Percentiles rank a stretch among this genome's conserved stretches.
Evolutionary conservation across 2,888 invertebrate genomes (phyloP).

Genomic region (Lepidocyrtinus sp.): DNA sequence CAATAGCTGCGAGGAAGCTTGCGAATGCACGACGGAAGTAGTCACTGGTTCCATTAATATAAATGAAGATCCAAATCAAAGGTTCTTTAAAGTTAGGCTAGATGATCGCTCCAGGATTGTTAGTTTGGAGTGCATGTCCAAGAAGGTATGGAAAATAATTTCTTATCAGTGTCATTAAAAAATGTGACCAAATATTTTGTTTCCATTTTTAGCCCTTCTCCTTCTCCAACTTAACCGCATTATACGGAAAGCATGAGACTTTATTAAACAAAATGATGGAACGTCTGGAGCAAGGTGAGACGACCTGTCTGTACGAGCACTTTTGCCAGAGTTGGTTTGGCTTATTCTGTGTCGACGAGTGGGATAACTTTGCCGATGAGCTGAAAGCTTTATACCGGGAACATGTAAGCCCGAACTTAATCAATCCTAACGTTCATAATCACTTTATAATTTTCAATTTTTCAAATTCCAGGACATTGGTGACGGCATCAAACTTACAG

Average conservation of each 20-base stretch:
- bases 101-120: slow-evolving; percentile 56
- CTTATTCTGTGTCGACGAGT: slow-evolving; percentile 78
- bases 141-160: slow-evolving; percentile 31
- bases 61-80: slow-evolving; percentile 55
- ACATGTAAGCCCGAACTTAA: slow-evolving; percentile 45
- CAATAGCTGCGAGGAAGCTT: slow-evolving; percentile 43
- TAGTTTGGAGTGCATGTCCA: slow-evolving; percentile 75
- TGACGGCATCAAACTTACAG: slow-evolving; percentile 45
- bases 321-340: slow-evolving; percentile 80
- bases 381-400: slow-evolving; percentile 42
- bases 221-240: slow-evolving; percentile 76
- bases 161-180: not conserved
- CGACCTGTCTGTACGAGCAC: slow-evolving; percentile 79
- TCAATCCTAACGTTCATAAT: slow-evolving; percentile 2
- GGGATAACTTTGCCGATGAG: slow-evolving; percentile 72
- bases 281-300: slow-evolving; percentile 77
- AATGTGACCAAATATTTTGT: not conserved
- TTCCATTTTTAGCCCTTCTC: slow-evolving; percentile 74
- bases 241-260: slow-evolving; percentile 84
- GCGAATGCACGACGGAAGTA: slow-evolving; percentile 63
- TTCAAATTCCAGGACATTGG: slow-evolving; percentile 53
- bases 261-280: slow-evolving; percentile 79
- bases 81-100: slow-evolving; percentile 62
- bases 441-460: slow-evolving; percentile 4
- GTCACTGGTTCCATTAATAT: slow-evolving; percentile 62